Conservation (phyloP, 2,888 invertebrate genomes). For the Rapana venosa region DNA sequence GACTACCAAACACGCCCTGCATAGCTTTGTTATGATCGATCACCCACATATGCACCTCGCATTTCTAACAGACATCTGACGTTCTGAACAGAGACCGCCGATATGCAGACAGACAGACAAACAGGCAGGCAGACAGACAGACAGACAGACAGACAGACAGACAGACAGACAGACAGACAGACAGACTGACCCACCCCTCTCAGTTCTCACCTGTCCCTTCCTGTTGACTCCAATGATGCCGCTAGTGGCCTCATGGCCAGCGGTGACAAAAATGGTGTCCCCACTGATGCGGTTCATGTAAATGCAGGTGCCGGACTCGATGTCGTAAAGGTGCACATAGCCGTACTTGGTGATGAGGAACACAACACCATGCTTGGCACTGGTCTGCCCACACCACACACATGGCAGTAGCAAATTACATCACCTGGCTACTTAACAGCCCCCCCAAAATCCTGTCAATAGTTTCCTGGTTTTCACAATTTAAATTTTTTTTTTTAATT, state of each 20-base stretch:
- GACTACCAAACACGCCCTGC: too few species aligned
- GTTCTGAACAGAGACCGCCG: too few species aligned
- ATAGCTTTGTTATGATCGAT: too few species aligned
- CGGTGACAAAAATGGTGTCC: constrained; percentile 98
- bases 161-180: neutral
- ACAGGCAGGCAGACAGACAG: neutral
- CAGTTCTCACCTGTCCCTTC: constrained; percentile 82
- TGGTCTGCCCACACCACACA: constrained; percentile 82
- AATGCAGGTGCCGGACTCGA: constrained; percentile 97
- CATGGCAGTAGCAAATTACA: neutral
- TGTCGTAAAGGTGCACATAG: constrained; percentile 98
- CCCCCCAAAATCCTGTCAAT: too few species aligned
- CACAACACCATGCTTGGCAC: constrained; percentile 97
- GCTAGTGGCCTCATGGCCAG: constrained; percentile 94
- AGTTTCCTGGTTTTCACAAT: too few species aligned
- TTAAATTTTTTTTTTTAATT: too few species aligned
- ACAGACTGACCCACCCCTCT: neutral
- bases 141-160: neutral
- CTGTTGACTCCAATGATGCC: constrained; percentile 94
- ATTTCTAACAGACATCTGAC: too few species aligned
- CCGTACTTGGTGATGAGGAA: constrained; percentile 99
- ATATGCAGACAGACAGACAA: neutral
- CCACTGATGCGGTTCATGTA: constrained; percentile 99
- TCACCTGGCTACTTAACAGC: neutral
- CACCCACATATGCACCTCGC: too few species aligned